Base-by-base conservation (phyloP, 2,113 vertebrate species). In the Pao palembangensis region DNA sequence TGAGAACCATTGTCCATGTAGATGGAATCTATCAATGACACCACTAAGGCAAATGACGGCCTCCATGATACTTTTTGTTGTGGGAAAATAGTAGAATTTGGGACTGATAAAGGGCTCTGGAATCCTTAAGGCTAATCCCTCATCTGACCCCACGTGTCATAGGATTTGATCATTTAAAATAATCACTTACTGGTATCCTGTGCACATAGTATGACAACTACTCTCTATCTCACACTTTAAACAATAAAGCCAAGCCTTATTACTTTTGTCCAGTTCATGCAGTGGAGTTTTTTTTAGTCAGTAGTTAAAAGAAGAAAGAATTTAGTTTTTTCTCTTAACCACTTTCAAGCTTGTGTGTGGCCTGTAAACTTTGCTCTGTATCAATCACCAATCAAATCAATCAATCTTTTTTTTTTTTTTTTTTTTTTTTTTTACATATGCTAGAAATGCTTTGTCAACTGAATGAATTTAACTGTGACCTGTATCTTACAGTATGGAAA, bases 1-100 rank as follows among this genome's bases (percentile, higher is more conserved):
- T 58, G 61, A 77, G 63, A 65, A 11, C 10, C 1, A 80, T 76
- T 77, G 66, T 77, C 57, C 19, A 72, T 62, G 70, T 82, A 38
- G 61, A 68, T 74, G 65, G 59, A 69, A 34, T 51, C 41, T 13
- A 67, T 56, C 41, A 58, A 54, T 48, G 41, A 52, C 8, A 4
- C 62, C 49, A 71, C 53, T 20, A 69, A 28, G 25, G 25, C 25
- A 28, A 28, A 28, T 28, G 25, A 28, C 25, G 25, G 25, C 25
- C 25, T 28, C 5, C 5, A 28, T 28, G 25, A 7, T 28, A 28
- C 25, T 23, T 23, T 23, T n/a, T n/a, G 23, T 25, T 28, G 5
- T 2, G 25, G 25, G 25, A 4, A 28, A 28, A 28, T 28, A 4
- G 25, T 28, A 28, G 25, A 28, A 28, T 28, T 28, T 28, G 25